Base-by-base conservation (phyloP, 1,140 invertebrate species). In the Zaprionus inermis region DNA sequence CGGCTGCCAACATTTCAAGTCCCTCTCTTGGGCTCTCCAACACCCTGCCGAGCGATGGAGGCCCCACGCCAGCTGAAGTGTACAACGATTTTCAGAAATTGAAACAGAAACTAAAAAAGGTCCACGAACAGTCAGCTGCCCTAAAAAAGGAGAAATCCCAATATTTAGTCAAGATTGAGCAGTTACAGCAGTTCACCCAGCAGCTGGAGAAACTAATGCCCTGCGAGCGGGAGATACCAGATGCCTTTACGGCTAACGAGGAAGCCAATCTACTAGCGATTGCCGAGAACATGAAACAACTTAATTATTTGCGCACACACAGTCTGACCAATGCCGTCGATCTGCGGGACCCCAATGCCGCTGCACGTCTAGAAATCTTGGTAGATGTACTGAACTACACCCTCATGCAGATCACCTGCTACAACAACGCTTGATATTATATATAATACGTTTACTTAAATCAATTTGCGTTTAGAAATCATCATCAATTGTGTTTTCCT, bases 151-250 rank as follows among this genome's bases (percentile, higher is more conserved):
- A 57, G 0, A 72, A 81, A 6, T 46, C 52, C 4, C 55, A 61
- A 0, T 90, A 86, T 30, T 22, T 72, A 9, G 24, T 12, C 2
- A 83, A 75, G 24, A 49, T 91, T 1, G 30, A 51, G 0, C 81
- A 91, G 32, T 51, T 91, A 3, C 75, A 66, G n/a, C 68, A 56
- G 0, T 91, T 91, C 46, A 72, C 77, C 1, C 79, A 85, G 41
- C 86, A 91, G 28, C 32, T 91, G 52, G 77, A 89, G 4, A 85
- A 91, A 44, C 56, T 91, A 0, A 52, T 90, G 69, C 86, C 81
- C 0, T 22, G 55, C 0, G 61, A 66, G 5, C 54, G 44, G 2
- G 71, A 66, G 0, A 44, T 69, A 1, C 55, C 72, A 4, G 78
- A 79, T 24, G 85, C 86, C 5, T 78, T 86, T 12, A 79, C 76